Evolutionary conservation across 1,140 invertebrate species (phyloP), one percentile per base, ranked within the genome.

Genomic region (Plectrocnemia conspersa): DNA sequence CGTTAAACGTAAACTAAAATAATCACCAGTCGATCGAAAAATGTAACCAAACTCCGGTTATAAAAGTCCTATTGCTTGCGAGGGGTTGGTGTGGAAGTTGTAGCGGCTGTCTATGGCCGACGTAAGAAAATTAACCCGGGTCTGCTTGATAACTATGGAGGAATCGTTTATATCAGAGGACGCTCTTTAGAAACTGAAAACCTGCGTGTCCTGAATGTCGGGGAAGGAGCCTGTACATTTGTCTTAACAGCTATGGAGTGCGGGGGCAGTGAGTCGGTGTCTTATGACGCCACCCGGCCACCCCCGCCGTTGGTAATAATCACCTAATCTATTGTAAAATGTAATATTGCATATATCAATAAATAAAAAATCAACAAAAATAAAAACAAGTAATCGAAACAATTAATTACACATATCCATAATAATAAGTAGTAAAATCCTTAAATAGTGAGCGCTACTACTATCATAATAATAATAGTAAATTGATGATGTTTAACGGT

Each of bases 171-270:
- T 29, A 29, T 29, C n/a, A 29, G 54, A 55, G 63, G 57, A 61
- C 65, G 63, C 49, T 33, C 68, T 70, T 74, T 74, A 59, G 4
- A 64, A 74, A 75, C 66, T 62, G 27, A 75, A 74, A 75, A 74
- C 70, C 66, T 64, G 68, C 64, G 25, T 47, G 48, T 62, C 62
- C 46, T 68, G 71, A 54, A 32, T 42, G 66, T 65, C 64, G 69
- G 68, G 68, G 66, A 62, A 66, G 72, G 71, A 65, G 66, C 66
- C 65, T 65, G 54, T 56, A 59, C 57, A 58, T n/a, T 52, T 44
- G 42, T 41, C 49, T 58, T 58, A 58, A 27, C 5, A 32, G 42
- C 52, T 42, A 49, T 59, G 62, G 54, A 59, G 56, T 48, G 64
- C 50, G 57, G 58, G 59, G 53, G 53, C 24, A 16, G 44, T 52